Evolutionary conservation across 2,888 invertebrate species (phyloP).

Genomic region (Erynnis tages): DNA sequence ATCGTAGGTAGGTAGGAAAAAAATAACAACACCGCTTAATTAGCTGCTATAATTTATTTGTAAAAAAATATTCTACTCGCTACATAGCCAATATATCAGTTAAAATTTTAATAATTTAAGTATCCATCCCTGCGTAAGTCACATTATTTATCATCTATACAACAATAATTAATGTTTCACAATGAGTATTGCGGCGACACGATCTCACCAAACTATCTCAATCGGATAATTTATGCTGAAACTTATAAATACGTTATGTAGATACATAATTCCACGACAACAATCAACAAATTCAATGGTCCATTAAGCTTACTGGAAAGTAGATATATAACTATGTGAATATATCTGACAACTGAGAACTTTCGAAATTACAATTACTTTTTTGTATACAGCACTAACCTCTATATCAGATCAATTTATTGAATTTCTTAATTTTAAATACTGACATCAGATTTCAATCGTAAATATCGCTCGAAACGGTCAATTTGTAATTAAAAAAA

Average conservation of each 20-base stretch:
- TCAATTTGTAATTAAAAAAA: background rate
- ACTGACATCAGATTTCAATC: constrained; percentile 13
- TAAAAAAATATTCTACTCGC: constrained; percentile 87
- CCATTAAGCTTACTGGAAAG: constrained; percentile 67
- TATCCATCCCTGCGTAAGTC: constrained; percentile 83
- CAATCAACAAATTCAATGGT: constrained; percentile 66
- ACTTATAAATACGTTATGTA: constrained; percentile 57
- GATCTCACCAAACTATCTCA: constrained; percentile 56
- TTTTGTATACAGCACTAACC: constrained; percentile 40
- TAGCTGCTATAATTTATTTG: constrained; percentile 85
- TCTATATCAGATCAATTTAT: constrained; percentile 23
- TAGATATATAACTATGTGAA: constrained; percentile 41
- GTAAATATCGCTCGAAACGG: constrained; percentile 2
- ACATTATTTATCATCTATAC: constrained; percentile 81
- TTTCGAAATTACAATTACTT: constrained; percentile 30
- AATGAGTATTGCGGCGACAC: constrained; percentile 77
- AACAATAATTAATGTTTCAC: constrained; percentile 78
- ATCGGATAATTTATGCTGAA: constrained; percentile 79
- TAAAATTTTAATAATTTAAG: constrained; percentile 82
- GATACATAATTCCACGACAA: constrained; percentile 61
- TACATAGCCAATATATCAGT: constrained; percentile 85
- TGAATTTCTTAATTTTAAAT: constrained; percentile 9
- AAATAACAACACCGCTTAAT: constrained; percentile 45
- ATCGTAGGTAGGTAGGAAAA: too few species aligned
- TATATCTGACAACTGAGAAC: constrained; percentile 23